These are phyloP conservation scores for Acronicta aceris DNA, from an alignment of 2,888 invertebrate species.

Conservation along the genomic window DNA sequence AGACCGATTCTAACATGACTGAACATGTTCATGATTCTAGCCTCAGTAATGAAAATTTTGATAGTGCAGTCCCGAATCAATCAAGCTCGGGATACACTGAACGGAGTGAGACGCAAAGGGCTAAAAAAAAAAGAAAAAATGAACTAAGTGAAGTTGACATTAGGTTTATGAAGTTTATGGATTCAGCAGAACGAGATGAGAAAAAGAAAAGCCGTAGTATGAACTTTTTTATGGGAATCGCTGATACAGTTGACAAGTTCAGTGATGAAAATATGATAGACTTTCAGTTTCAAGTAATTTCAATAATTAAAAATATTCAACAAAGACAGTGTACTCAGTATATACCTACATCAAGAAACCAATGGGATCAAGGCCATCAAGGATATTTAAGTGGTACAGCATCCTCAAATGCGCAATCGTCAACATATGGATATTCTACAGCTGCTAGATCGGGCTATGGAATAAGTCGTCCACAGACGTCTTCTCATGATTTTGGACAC, in stretches of 20 bases:
- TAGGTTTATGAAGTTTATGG: constrained; percentile 47
- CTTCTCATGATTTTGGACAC: constrained; percentile 52
- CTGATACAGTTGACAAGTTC: constrained; percentile 52
- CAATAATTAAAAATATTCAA: constrained; percentile 50
- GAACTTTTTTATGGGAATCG: constrained; percentile 49
- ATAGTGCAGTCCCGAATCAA: constrained; percentile 51
- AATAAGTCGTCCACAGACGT: constrained; percentile 50
- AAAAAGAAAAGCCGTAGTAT: constrained; percentile 51
- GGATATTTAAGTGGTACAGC: constrained; percentile 50
- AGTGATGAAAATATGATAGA: constrained; percentile 52
- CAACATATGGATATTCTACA: constrained; percentile 53
- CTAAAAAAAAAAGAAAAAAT: constrained; percentile 37
- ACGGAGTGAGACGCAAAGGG: constrained; percentile 47
- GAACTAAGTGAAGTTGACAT: constrained; percentile 47
- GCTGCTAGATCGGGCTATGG: constrained; percentile 51
- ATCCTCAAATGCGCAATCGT: constrained; percentile 50
- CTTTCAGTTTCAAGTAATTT: constrained; percentile 52
- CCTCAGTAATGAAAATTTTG: constrained; percentile 47
- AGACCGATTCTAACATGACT: constrained; percentile 51
- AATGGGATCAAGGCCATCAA: constrained; percentile 52
- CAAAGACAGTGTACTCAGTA: too few relatives aligned
- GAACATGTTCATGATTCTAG: constrained; percentile 44
- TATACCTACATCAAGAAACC: constrained; percentile 53
- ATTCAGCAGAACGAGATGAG: constrained; percentile 48
- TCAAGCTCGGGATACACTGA: constrained; percentile 45